A percentile compares a stretch with the other conserved stretches of the same genome.
These are phyloP conservation scores for Poeciliopsis paucimaculata DNA, from an alignment of 2,797 vertebrate genomes.

Conservation along the genomic window DNA sequence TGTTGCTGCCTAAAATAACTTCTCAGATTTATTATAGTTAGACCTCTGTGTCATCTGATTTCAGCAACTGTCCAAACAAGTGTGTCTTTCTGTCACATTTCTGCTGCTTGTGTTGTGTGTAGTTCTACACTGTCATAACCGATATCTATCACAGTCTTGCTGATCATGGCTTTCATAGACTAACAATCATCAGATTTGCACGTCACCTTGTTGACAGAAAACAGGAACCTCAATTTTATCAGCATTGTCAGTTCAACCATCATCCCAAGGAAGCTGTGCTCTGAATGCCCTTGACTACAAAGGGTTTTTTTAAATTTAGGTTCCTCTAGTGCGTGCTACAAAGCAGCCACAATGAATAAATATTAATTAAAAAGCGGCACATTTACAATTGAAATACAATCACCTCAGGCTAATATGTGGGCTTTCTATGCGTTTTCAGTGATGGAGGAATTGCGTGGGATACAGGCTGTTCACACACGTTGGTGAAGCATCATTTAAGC, in stretches of 20 bases:
- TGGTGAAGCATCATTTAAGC: slow-evolving; percentile 60
- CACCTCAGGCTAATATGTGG: slow-evolving; percentile 35
- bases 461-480: slow-evolving; percentile 41
- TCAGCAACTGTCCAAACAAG: slow-evolving; percentile 60
- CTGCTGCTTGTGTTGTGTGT: slow-evolving; percentile 64
- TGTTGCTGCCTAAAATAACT: slow-evolving; percentile 47
- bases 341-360: slow-evolving; percentile 18
- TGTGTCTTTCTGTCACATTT: slow-evolving; percentile 63
- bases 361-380: slow-evolving; percentile 17
- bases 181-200: slow-evolving; percentile 83
- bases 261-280: slow-evolving; percentile 52
- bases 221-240: slow-evolving; percentile 73
- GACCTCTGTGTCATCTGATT: slow-evolving; percentile 60
- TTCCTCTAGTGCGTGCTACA: slow-evolving; percentile 49
- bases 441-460: slow-evolving; percentile 49
- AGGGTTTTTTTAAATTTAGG: slow-evolving; percentile 28
- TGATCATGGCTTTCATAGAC: slow-evolving; percentile 74
- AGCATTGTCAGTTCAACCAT: slow-evolving; percentile 68
- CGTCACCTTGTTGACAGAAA: slow-evolving; percentile 78
- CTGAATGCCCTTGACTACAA: slow-evolving; percentile 60
- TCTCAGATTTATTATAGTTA: slow-evolving; percentile 58
- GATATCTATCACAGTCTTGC: slow-evolving; percentile 74
- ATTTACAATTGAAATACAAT: slow-evolving; percentile 56
- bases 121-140: slow-evolving; percentile 78
- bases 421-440: slow-evolving; percentile 44